Evolutionary conservation across 2,113 vertebrate genomes (phyloP).

Genomic region (Chascanopsetta lugubris): DNA sequence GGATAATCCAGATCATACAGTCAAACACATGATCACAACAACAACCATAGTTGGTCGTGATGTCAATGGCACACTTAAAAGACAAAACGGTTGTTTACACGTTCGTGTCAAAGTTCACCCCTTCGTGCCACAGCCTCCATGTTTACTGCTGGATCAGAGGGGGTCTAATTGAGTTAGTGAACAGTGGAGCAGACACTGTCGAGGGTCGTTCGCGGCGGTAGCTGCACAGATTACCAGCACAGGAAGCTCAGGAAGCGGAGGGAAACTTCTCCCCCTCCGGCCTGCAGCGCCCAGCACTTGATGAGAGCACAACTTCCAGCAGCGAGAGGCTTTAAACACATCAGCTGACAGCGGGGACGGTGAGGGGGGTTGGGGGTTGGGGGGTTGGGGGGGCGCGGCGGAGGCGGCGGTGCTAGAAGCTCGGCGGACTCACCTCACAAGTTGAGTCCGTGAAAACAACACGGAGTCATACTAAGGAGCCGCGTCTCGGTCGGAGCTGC

Average conservation of each 20-base stretch:
- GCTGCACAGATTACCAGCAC: not conserved
- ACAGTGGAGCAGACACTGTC: not conserved
- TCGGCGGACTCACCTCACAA: conserved; percentile 60
- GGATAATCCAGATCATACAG: not conserved
- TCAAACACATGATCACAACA: too few relatives aligned
- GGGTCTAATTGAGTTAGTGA: too few relatives aligned
- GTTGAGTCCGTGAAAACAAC: conserved; percentile 47
- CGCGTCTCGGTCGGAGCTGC: not conserved
- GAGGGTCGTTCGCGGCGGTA: not conserved
- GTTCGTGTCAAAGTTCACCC: not conserved
- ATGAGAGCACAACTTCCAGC: too few relatives aligned
- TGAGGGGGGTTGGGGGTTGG: not conserved
- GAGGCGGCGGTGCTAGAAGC: too few relatives aligned
- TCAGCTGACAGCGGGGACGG: not conserved
- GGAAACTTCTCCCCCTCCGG: conserved; percentile 6
- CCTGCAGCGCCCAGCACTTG: conserved; percentile 3
- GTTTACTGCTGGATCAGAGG: not conserved
- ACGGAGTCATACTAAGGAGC: conserved; percentile 22
- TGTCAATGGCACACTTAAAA: not conserved
- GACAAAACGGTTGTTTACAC: not conserved
- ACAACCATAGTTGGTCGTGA: too few relatives aligned
- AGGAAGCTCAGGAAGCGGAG: not conserved
- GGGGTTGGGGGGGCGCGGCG: too few relatives aligned
- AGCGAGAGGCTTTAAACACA: too few relatives aligned
- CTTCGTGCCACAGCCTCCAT: not conserved